Percentiles rank a stretch among this genome's conserved stretches.
phyloP scores from a whole-genome alignment of 2,888 invertebrate genomes.

The Junonia oenone region DNA sequence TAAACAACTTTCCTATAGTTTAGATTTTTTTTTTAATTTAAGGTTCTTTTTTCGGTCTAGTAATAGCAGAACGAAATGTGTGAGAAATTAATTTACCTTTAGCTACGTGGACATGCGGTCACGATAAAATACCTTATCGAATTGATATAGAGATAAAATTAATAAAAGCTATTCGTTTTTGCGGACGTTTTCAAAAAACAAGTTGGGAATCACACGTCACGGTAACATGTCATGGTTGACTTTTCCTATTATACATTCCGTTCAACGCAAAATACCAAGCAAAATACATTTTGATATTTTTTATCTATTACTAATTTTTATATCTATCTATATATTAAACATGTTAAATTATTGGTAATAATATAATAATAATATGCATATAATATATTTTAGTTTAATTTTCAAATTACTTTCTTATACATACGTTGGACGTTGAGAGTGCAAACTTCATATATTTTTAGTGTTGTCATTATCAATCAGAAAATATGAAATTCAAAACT shows the following conservation, averaged over 20 bases:
- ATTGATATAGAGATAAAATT: conserved; percentile 27
- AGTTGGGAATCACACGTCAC: conserved; percentile 29
- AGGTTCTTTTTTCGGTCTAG: not conserved
- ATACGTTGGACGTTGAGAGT: too few species aligned
- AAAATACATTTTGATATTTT: too few species aligned
- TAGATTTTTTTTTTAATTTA: conserved; percentile 25
- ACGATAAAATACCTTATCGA: conserved; percentile 28
- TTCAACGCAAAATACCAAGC: not conserved
- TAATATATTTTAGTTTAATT: too few species aligned
- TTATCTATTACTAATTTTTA: not conserved
- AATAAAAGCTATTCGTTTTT: conserved; percentile 20
- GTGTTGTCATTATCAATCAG: too few species aligned
- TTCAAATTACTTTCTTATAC: too few species aligned
- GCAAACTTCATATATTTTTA: too few species aligned
- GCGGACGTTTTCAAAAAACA: conserved; percentile 31
- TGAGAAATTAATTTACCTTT: conserved; percentile 47
- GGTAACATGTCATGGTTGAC: conserved; percentile 17
- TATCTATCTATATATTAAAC: too few species aligned
- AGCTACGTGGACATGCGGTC: conserved; percentile 51
- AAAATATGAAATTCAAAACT: too few species aligned
- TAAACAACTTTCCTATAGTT: not conserved
- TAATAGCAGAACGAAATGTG: conserved; percentile 30
- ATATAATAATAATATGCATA: too few species aligned
- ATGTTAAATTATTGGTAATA: too few species aligned
- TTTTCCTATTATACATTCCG: conserved; percentile 5